phyloP scores from a whole-genome alignment of 2,797 vertebrate genomes.

The Anableps anableps region DNA sequence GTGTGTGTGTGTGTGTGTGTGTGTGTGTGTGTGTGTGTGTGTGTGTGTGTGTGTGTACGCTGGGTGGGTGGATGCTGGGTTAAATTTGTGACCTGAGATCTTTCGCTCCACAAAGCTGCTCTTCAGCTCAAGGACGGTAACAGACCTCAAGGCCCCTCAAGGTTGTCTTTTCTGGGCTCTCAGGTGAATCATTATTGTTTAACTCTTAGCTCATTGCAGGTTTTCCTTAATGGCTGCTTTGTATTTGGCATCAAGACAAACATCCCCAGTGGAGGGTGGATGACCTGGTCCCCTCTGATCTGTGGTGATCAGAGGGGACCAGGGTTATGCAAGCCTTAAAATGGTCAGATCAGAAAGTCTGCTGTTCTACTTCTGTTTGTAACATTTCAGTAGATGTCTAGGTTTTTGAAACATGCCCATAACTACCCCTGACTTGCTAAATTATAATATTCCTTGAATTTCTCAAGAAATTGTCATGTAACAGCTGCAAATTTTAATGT shows the following conservation, averaged over 20 bases:
- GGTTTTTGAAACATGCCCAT: not conserved
- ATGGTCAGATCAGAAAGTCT: not conserved
- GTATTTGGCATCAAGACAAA: not conserved
- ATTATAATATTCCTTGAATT: too few species aligned
- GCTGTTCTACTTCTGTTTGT: not conserved
- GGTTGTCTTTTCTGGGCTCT: not conserved
- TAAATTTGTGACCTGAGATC: slow-evolving; percentile 3
- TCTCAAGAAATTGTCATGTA: not conserved
- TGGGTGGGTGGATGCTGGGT: not conserved
- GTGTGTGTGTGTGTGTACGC: not conserved
- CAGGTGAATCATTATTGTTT: not conserved
- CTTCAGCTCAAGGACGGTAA: slow-evolving; percentile 8
- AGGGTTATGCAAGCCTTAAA: not conserved
- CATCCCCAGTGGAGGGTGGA: not conserved
- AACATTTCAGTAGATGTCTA: not conserved
- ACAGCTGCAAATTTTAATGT: not conserved
- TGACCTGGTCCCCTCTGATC: too few species aligned
- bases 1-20: not conserved
- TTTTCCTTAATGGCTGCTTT: not conserved
- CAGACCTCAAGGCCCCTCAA: not conserved
- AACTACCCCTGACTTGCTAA: too few species aligned
- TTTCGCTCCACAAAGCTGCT: not conserved
- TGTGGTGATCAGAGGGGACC: not conserved
- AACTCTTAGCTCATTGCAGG: not conserved
- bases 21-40: not conserved